Evolutionary conservation across 1,140 invertebrate species (phyloP), one percentile per base, ranked within the genome.

Genomic region (Schlechtendalia chinensis): DNA sequence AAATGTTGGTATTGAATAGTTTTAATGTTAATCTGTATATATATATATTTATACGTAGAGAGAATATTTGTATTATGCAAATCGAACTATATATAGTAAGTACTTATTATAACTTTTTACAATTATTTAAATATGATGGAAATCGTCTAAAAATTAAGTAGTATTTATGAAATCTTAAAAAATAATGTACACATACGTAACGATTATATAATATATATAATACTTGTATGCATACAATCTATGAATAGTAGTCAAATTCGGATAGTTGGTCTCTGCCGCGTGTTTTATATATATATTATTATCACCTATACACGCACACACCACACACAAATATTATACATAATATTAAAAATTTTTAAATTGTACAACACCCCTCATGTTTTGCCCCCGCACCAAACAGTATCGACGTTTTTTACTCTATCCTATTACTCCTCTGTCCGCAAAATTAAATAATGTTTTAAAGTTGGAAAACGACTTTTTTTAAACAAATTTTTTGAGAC

Each of bases 221-320:
- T 39, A 8, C 32, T 4, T 8, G 8, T 39, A 39, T 39, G 32
- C 32, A 39, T 39, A 39, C 14, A 50, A 50, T 12, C 8, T 50
- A 50, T 12, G 11, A 50, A 50, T 50, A 50, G 50, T 47, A 63
- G 75, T 79, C 75, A 1, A 79, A 79, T 79, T 79, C 75, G 75
- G 58, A 72, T 72, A 54, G 47, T 72, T 19, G 17, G 27, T 54
- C 27, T 24, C 47, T 54, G 5, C 12, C 47, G 10, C 47, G 0
- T 53, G 47, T 54, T n/a, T n/a, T n/a, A n/a, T 72, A 54, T 29
- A 72, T 72, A 54, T n/a, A 29, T 45, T 65, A 10, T 19, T 39
- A 67, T 39, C n/a, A 50, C 24, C 16, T 19, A 71, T 17, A 19
- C 8, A 71, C 45, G 50, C 22, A 71, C 45, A 24, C 2, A 71